A percentile compares a stretch with the other conserved stretches of the same genome.
These are phyloP conservation scores for Tachina fera DNA, from an alignment of 2,888 invertebrate genomes.

Conservation along the genomic window DNA sequence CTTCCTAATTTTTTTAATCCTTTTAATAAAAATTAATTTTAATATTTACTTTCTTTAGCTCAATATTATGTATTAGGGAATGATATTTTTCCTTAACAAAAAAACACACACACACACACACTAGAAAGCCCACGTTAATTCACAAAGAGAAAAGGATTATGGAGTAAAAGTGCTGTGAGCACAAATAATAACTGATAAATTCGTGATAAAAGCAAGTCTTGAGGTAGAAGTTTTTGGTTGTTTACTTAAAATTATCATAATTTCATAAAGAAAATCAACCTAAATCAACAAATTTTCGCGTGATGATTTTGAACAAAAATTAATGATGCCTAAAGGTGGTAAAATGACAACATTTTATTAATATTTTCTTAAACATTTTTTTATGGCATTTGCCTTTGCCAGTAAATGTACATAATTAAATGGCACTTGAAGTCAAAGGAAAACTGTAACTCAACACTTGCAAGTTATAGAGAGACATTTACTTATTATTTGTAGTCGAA, in stretches of 20 bases:
- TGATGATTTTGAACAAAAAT: slow-evolving; percentile 70
- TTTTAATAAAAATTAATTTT: slow-evolving; percentile 82
- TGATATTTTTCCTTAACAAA: slow-evolving; percentile 71
- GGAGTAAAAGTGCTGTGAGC: slow-evolving; percentile 24
- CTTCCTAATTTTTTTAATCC: slow-evolving; percentile 77
- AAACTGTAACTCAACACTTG: slow-evolving; percentile 45
- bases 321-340: slow-evolving; percentile 71
- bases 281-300: slow-evolving; percentile 79
- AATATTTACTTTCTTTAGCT: slow-evolving; percentile 76
- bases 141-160: neutral
- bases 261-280: slow-evolving; percentile 81
- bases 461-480: slow-evolving; percentile 21
- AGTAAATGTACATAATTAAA: slow-evolving; percentile 63
- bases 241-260: slow-evolving; percentile 81
- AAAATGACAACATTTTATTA: slow-evolving; percentile 68
- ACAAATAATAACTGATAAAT: slow-evolving; percentile 67
- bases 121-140: neutral
- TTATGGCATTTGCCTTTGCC: neutral
- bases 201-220: slow-evolving; percentile 61
- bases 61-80: slow-evolving; percentile 78
- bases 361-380: slow-evolving; percentile 41
- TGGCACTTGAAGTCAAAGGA: slow-evolving; percentile 66
- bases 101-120: neutral
- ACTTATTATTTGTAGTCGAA: slow-evolving; percentile 25
- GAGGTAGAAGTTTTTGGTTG: slow-evolving; percentile 70